Base-by-base conservation (phyloP, 2,797 vertebrate genomes). In the Sebastes hubbsi region DNA sequence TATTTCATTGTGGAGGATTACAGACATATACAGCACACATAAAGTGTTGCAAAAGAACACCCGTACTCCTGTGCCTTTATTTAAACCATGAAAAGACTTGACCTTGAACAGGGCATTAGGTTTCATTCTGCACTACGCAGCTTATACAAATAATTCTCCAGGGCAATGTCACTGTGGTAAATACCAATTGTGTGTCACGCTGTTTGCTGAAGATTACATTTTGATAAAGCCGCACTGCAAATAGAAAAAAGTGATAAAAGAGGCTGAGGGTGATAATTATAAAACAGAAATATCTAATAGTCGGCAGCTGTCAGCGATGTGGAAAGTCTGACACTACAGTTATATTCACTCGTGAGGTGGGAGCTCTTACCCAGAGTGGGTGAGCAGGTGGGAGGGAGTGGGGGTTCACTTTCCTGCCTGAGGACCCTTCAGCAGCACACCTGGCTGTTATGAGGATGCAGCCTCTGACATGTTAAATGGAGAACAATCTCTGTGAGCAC, bases 381-480 rank as follows among this genome's bases (percentile, higher is more conserved):
- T 9, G 78, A 74, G 67, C 27, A 42, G 52, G 60, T 69, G 34
- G 56, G 74, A 59, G n/a, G 27, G 46, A 58, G 24, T 14, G 61
- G 73, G 55, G 66, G n/a, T 58, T 56, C 1, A 32, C 74, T 69
- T 55, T 62, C 75, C 70, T 68, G 59, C 60, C 61, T 72, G 58
- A 87, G 72, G 78, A 88, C 84, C 71, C 79, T 85, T 84, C 66
- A 89, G 29, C 77, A 67, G 72, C 61, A 84, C 64, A 81, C 65
- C 69, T 85, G 73, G 32, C 66, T 66, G 46, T 75, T 78, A 64
- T 24, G 5, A 65, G 56, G 34, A 72, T 36, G 62, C 16, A 52
- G 22, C 46, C 56, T 73, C 78, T 81, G 61, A 83, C 79, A 70
- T 80, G 83, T 87, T 83, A 81, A 87, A 87, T 11, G 59, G 61